A percentile compares a stretch with the other conserved stretches of the same genome.
These are phyloP conservation scores for Lophura swinhoii DNA, from an alignment of 2,797 vertebrate species.

Conservation along the genomic window DNA sequence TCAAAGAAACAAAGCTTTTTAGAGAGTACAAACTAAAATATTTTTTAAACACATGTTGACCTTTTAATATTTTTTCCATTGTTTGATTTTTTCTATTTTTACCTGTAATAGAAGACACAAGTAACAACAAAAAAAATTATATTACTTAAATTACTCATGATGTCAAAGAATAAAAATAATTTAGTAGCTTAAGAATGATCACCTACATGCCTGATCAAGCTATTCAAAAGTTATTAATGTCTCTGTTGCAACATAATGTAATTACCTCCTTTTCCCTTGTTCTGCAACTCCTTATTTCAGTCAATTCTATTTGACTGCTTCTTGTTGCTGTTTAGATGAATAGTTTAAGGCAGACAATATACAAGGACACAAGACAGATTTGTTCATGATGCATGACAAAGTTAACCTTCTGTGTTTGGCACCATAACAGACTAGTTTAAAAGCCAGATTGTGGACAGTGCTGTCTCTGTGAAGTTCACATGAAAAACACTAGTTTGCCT, in stretches of 20 bases:
- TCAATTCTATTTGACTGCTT: neutral
- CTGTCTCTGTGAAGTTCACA: neutral
- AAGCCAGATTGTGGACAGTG: neutral
- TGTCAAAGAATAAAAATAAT: constrained; percentile 4
- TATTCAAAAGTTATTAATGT: neutral
- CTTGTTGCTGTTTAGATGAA: neutral
- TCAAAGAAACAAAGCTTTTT: neutral
- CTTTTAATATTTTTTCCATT: neutral
- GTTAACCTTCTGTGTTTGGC: neutral
- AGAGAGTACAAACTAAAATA: rapidly evolving
- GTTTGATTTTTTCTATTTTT: neutral
- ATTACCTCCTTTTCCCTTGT: neutral
- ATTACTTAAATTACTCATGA: neutral
- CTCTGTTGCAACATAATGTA: neutral
- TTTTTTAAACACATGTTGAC: neutral
- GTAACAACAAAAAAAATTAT: neutral
- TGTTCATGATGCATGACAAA: neutral
- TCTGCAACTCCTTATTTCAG: neutral
- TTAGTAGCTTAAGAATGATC: neutral
- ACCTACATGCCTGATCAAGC: neutral
- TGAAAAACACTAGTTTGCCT: neutral
- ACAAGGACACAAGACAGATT: neutral
- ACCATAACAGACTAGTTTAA: neutral
- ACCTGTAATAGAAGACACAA: neutral
- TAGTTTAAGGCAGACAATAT: neutral